Evolutionary conservation across 2,797 vertebrate species (phyloP).

Genomic region (Denticeps clupeoides): DNA sequence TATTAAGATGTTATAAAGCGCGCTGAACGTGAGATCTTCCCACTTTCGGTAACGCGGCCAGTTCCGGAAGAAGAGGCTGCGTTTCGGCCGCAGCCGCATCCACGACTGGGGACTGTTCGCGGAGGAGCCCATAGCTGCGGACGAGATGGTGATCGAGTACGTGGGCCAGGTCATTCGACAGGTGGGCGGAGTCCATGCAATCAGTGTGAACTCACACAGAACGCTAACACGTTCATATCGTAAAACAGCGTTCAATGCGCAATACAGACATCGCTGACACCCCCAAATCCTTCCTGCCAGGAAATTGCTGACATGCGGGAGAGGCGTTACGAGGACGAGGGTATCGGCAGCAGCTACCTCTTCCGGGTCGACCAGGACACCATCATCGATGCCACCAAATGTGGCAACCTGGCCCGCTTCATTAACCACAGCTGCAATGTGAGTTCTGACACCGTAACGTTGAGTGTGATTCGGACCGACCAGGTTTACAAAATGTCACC

Average conservation of each 20-base stretch:
- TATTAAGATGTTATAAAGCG: no score
- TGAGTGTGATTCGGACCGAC: no score
- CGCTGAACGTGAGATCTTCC: neutral
- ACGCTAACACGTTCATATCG: no score
- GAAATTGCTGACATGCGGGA: conserved; percentile 93
- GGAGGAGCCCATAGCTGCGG: conserved; percentile 91
- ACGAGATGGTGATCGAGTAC: conserved; percentile 98
- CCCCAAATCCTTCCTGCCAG: no score
- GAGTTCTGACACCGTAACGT: no score
- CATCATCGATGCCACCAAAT: conserved; percentile 96
- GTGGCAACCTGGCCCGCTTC: conserved; percentile 87
- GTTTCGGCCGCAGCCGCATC: conserved; percentile 90
- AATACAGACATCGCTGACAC: no score
- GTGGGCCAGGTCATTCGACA: conserved; percentile 96
- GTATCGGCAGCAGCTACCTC: conserved; percentile 96
- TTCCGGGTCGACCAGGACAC: conserved; percentile 91
- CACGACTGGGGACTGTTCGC: conserved; percentile 98
- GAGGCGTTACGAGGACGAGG: conserved; percentile 84
- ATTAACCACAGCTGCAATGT: conserved; percentile 99
- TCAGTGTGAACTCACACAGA: no score
- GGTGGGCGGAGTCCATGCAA: conserved; percentile 50
- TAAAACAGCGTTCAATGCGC: no score
- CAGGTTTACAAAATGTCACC: no score
- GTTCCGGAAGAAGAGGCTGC: conserved; percentile 93
- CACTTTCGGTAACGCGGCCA: conserved; percentile 39